Evolutionary conservation across 2,797 vertebrate species (phyloP), one percentile per base, ranked within the genome.

Genomic region (Allobates femoralis): DNA sequence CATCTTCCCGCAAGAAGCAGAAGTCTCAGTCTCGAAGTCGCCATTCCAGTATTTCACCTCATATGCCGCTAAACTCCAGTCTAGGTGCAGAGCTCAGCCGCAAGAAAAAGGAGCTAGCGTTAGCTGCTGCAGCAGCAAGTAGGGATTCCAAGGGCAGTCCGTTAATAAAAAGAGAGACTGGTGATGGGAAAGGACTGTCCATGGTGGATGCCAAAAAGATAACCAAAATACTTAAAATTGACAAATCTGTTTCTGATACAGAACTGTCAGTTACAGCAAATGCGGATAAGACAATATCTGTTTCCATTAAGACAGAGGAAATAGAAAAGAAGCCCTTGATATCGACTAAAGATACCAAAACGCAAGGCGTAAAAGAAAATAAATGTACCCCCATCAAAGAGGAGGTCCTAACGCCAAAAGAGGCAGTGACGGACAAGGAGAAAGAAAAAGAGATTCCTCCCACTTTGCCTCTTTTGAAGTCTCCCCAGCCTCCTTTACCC

Each of bases 1-100:
- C 98, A 19, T 97, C 95, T 87, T 97, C 98, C 84, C 97, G 97
- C 85, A 99, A 99, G 85, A 97, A 98, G 92, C 94, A 96, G 71
- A 92, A 94, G 91, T 96, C 97, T n/a, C 93, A 96, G 79, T 96
- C 97, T 55, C 96, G 94, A 85, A 96, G 94, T 89, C 96, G 97
- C 84, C 96, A 97, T 79, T 92, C 96, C 86, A 98, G 97, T 90
- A 98, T 98, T 86, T 99, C 98, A 5, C 98, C 89, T 0, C 94
- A 96, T 66, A 94, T 99, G 75, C 98, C 98, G 0, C 94, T 99
- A 19, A 97, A 97, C 91, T 99, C 98, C 88, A 99, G 98, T 86
- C 93, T 99, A 18, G 98, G 98, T 26, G 98, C 98, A 5, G 98
- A 99, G 91, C 96, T 99, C 79, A 99, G 93, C 88, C 96, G 97